Percentiles rank a stretch among this genome's conserved stretches.
phyloP scores from a whole-genome alignment of 2,113 vertebrate species.

The Leptocoma aspasia region DNA sequence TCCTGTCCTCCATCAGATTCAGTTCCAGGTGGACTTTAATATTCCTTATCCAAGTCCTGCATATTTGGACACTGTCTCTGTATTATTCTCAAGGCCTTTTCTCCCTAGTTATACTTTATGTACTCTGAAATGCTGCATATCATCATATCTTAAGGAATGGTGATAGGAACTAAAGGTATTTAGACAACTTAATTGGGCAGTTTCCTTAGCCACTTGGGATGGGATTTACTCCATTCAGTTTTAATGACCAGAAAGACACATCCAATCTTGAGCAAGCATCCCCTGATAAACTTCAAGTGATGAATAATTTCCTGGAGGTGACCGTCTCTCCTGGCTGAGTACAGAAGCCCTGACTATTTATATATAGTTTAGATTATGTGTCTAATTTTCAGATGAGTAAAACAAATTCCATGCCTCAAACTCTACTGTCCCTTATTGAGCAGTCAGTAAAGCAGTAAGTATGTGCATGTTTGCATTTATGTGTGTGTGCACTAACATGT shows the following conservation, averaged over 20 bases:
- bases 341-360: neutral
- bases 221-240: neutral
- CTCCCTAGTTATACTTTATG: neutral
- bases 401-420: neutral
- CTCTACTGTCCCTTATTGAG: neutral
- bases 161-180: neutral
- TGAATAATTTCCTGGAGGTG: neutral
- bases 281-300: neutral
- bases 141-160: neutral
- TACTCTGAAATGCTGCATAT: neutral
- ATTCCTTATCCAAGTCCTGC: neutral
- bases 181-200: neutral
- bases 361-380: neutral
- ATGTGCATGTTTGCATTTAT: neutral
- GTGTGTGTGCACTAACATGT: neutral
- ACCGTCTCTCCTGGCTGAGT: accelerated
- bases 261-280: neutral
- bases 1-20: neutral
- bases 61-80: neutral
- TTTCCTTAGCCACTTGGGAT: neutral
- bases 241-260: neutral
- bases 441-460: neutral
- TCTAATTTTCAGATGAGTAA: neutral
- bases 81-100: neutral
- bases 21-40: neutral